These are phyloP conservation scores for Trichechus manatus DNA, from an alignment of 2,113 vertebrate genomes.

Conservation along the genomic window DNA sequence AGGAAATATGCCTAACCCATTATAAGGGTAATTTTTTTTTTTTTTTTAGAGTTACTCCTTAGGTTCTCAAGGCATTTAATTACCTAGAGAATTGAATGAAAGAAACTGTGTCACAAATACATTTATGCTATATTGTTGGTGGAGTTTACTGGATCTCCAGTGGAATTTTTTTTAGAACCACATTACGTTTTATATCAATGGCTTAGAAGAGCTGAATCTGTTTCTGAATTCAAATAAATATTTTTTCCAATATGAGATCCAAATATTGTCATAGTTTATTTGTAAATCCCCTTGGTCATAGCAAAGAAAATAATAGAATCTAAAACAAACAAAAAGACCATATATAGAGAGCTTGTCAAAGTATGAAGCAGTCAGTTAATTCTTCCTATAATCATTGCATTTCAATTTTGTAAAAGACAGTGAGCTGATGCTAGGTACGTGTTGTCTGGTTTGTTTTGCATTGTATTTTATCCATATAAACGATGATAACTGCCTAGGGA, in stretches of 20 bases:
- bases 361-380: not conserved
- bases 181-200: not conserved
- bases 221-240: not conserved
- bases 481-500: not conserved
- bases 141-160: not conserved
- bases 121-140: not conserved
- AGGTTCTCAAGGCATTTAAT: not conserved
- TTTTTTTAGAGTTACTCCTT: not conserved
- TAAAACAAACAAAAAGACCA: not conserved
- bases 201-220: not conserved
- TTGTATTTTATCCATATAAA: not conserved
- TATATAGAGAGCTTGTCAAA: not conserved
- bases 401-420: not conserved
- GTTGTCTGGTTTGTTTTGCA: not conserved
- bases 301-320: not conserved
- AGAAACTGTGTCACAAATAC: not conserved
- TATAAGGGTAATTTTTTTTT: not conserved
- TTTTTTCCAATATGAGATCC: not conserved
- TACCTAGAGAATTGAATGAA: not conserved
- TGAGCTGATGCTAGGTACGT: not conserved
- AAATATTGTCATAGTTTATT: not conserved
- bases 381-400: not conserved
- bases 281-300: not conserved
- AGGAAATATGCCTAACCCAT: not conserved
- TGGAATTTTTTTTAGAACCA: not conserved